phyloP scores from a whole-genome alignment of 2,888 invertebrate species.

The Ophion slaviceki region DNA sequence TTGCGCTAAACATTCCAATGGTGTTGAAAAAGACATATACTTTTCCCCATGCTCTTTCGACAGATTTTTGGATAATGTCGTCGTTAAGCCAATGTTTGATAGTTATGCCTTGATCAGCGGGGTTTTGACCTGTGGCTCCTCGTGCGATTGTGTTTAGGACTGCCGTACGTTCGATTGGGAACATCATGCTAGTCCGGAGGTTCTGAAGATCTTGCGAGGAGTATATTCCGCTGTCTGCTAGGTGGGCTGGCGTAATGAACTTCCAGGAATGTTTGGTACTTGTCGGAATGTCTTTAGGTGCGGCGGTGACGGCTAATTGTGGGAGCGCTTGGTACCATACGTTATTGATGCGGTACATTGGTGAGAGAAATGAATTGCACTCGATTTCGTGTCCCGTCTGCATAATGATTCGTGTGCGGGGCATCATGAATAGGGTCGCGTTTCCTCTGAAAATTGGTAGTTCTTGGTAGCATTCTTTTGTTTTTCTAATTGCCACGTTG shows the following conservation, averaged over 20 bases:
- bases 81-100: background rate
- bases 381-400: too few species aligned
- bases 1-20: background rate
- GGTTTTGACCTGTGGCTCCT: background rate
- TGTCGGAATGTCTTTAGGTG: background rate
- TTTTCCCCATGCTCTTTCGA: background rate
- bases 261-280: background rate
- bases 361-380: too few species aligned
- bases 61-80: background rate
- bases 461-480: too few species aligned
- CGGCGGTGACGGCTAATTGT: background rate
- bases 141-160: background rate
- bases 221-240: background rate
- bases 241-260: background rate
- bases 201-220: background rate
- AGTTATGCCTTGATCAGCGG: background rate
- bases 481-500: background rate
- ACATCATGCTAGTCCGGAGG: background rate
- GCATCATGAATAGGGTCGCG: too few species aligned
- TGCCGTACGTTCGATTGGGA: background rate
- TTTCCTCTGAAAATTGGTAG: background rate
- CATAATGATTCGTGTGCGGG: too few species aligned
- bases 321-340: conserved; percentile 4
- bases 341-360: too few species aligned
- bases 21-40: background rate